Evolutionary conservation across 2,797 vertebrate genomes (phyloP).

Genomic region (Melanotaenia pygmaea): DNA sequence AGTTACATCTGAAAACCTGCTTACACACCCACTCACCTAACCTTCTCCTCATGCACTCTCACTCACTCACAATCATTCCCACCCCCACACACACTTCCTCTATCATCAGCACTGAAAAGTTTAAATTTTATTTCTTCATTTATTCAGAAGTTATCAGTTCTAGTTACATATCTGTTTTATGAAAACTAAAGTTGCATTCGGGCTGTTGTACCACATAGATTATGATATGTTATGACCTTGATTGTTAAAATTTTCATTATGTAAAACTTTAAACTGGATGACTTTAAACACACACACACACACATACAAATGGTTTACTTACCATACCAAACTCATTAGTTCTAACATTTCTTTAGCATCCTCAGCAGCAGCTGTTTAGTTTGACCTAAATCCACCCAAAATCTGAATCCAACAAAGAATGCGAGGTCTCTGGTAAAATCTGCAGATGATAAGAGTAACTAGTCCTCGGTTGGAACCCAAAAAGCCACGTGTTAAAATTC

Average conservation of each 20-base stretch:
- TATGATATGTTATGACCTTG: no score
- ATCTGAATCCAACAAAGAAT: no score
- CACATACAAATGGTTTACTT: no score
- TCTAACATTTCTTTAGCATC: no score
- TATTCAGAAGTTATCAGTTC: not conserved
- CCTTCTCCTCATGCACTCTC: slow-evolving; percentile 42
- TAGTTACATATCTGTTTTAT: not conserved
- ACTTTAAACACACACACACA: no score
- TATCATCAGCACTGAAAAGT: slow-evolving; percentile 15
- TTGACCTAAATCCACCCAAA: no score
- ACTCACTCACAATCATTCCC: slow-evolving; percentile 29
- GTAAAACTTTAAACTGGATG: no score
- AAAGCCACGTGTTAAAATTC: not conserved
- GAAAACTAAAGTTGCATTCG: not conserved
- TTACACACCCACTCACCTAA: slow-evolving; percentile 51
- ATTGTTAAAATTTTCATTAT: no score
- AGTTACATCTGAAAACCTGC: slow-evolving; percentile 54
- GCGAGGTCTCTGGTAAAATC: not conserved
- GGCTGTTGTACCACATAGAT: not conserved
- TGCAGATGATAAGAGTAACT: not conserved
- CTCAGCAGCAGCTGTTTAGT: no score
- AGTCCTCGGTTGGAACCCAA: no score
- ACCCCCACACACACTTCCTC: slow-evolving; percentile 41
- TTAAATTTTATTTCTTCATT: slow-evolving; percentile 20
- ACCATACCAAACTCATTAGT: no score